Evolutionary conservation across 2,113 vertebrate species (phyloP).

Genomic region (Melospiza georgiana): DNA sequence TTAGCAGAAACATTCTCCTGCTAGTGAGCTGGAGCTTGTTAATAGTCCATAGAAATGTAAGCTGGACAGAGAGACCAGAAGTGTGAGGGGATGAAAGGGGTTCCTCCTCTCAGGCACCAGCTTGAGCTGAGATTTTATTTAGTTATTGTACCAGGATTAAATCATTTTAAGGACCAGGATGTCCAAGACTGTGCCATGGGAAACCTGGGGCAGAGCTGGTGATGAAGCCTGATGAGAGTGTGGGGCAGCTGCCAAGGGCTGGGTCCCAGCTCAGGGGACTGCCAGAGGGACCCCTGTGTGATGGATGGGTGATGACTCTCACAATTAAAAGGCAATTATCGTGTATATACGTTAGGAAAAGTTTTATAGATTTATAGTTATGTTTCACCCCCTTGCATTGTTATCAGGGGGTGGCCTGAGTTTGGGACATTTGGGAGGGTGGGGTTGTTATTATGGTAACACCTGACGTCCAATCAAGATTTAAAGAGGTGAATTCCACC

Average conservation of each 20-base stretch:
- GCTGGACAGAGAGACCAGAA: neutral
- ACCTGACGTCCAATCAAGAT: neutral
- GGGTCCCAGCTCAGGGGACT: neutral
- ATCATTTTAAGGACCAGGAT: neutral
- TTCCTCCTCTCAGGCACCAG: neutral
- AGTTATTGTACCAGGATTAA: neutral
- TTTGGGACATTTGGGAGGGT: neutral
- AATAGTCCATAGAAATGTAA: neutral
- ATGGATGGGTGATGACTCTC: neutral
- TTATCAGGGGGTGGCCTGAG: neutral
- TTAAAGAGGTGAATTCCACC: neutral
- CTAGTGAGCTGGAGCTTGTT: neutral
- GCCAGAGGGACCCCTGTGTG: neutral
- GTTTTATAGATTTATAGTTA: neutral
- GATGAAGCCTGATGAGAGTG: neutral
- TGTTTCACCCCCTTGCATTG: neutral
- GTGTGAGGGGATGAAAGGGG: neutral
- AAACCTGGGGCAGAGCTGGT: neutral
- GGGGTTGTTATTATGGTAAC: accelerated
- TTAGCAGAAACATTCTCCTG: neutral
- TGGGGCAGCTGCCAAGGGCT: neutral
- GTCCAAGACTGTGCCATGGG: neutral
- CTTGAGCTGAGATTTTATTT: neutral
- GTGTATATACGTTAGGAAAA: neutral
- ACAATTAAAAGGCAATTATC: neutral